Percentiles rank a stretch among this genome's conserved stretches.
These are phyloP conservation scores for Brassicogethes aeneus DNA, from an alignment of 2,888 invertebrate genomes.

Conservation along the genomic window DNA sequence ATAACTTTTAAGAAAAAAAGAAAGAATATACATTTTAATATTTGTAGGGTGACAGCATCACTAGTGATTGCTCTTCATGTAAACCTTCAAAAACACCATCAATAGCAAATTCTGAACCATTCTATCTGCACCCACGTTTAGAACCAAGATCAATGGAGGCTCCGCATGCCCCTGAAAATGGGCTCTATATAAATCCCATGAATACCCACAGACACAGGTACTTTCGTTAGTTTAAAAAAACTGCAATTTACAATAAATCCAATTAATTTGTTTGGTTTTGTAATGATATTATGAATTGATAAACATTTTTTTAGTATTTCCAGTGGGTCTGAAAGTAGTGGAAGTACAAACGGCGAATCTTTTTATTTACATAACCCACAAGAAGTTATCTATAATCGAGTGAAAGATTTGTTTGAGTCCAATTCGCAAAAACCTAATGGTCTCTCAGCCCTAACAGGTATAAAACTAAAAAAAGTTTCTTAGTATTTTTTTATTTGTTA, in stretches of 20 bases:
- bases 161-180: constrained; percentile 57
- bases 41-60: constrained; percentile 29
- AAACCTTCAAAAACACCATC: constrained; percentile 21
- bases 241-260: neutral
- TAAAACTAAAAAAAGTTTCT: constrained; percentile 11
- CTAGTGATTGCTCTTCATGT: constrained; percentile 38
- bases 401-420: constrained; percentile 71
- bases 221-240: neutral
- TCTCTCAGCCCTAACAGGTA: constrained; percentile 43
- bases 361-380: constrained; percentile 82
- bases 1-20: too few species aligned
- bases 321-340: constrained; percentile 42
- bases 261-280: neutral
- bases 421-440: constrained; percentile 31
- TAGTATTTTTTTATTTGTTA: neutral
- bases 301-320: constrained; percentile 31
- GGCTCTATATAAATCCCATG: constrained; percentile 81
- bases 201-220: constrained; percentile 41
- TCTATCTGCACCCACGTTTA: constrained; percentile 67
- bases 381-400: constrained; percentile 72
- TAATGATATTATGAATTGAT: too few species aligned
- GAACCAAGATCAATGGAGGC: constrained; percentile 33
- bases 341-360: constrained; percentile 52
- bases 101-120: constrained; percentile 47
- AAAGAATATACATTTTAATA: too few species aligned